These are phyloP conservation scores for Gallinago undulata DNA, from an alignment of 2,113 vertebrate species.

Conservation along the genomic window DNA sequence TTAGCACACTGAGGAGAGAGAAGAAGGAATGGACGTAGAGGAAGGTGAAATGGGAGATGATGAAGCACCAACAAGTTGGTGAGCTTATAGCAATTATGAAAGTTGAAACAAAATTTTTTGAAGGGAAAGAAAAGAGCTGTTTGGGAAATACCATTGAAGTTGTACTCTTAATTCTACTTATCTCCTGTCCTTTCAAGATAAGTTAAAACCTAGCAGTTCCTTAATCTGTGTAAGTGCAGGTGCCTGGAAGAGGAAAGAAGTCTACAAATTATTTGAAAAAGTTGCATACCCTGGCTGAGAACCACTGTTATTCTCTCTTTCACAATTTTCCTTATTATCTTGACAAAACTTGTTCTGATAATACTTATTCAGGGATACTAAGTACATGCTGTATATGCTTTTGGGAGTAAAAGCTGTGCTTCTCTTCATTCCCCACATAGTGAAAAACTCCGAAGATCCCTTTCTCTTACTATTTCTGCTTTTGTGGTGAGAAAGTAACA, in stretches of 20 bases:
- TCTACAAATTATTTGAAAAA: not conserved
- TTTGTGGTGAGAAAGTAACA: not conserved
- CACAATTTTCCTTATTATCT: not conserved
- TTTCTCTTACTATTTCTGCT: not conserved
- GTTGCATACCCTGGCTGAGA: not conserved
- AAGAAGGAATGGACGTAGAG: constrained; percentile 95
- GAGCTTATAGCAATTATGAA: constrained; percentile 29
- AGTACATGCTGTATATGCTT: not conserved
- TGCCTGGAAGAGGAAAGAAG: not conserved
- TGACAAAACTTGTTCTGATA: not conserved
- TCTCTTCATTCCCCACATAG: not conserved
- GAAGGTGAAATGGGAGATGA: constrained; percentile 99
- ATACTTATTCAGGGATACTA: not conserved
- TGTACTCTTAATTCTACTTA: not conserved
- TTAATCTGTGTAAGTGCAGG: not conserved
- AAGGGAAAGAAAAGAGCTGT: not conserved
- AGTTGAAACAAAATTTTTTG: not conserved
- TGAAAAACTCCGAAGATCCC: not conserved
- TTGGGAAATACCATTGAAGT: not conserved
- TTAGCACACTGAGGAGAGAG: constrained; percentile 89
- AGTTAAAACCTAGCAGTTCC: not conserved
- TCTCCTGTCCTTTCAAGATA: not conserved
- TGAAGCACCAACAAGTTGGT: constrained; percentile 91
- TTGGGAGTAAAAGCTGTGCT: not conserved
- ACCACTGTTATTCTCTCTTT: not conserved